Percentiles rank a stretch among this genome's conserved stretches.
phyloP scores from a whole-genome alignment of 35 echinoderm and acorn worm species.

The Apostichopus parvimensis region DNA sequence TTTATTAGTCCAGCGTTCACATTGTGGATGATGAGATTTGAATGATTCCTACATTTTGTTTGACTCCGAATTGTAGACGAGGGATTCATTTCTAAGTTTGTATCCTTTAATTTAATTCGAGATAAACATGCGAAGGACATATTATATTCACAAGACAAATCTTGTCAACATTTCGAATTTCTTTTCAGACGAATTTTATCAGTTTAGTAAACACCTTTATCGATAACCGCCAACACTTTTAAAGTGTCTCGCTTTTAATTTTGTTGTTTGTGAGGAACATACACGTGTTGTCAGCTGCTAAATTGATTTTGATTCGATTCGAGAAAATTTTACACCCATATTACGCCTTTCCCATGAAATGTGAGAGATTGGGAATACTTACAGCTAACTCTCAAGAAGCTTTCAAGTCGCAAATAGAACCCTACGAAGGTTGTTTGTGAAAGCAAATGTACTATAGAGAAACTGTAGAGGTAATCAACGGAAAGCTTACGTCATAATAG shows the following conservation, averaged over 20 bases:
- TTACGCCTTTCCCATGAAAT: not conserved
- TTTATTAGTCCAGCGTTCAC: not conserved
- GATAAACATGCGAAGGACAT: not conserved
- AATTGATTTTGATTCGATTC: not conserved
- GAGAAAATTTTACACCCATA: not conserved
- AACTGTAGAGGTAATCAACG: not conserved
- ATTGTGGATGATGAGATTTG: not conserved
- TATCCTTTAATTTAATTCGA: not conserved
- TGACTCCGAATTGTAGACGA: not conserved
- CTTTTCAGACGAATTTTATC: not conserved
- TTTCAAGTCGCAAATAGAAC: not conserved
- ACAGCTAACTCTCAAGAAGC: not conserved
- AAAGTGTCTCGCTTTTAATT: not conserved
- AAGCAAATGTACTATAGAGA: not conserved
- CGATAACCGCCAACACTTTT: not conserved
- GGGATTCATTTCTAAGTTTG: not conserved
- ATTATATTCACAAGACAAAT: not conserved
- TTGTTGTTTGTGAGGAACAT: not conserved
- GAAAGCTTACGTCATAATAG: not conserved
- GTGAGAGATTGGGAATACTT: not conserved
- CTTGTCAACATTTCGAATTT: not conserved
- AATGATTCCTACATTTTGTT: not conserved
- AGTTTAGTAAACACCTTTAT: not conserved
- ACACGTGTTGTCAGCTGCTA: not conserved
- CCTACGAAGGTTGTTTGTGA: not conserved